Evolutionary conservation across 37 sponge, comb jelly and placozoan genomes (phyloP), one percentile per base, ranked within the genome.

Genomic region (Agelas oroides): DNA sequence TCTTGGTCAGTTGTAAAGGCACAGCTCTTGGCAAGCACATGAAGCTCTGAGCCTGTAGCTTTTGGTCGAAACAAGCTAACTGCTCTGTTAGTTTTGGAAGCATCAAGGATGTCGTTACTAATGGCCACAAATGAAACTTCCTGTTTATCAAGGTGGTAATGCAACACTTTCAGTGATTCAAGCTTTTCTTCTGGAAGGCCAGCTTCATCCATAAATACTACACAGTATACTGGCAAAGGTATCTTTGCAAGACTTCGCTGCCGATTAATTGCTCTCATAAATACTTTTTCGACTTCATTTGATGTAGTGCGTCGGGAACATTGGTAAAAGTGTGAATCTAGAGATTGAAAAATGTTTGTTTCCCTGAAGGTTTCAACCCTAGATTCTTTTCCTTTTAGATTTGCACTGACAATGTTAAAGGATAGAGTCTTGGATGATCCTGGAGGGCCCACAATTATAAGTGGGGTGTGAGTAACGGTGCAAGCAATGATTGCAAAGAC

Each of bases 191-290:
- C 96, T 12, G 96, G 96, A 0, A 95, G 82, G 21, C 96, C 96
- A 15, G 96, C 96, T 74, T 95, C 96, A 62, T 95, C 96, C 93
- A 95, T 92, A 64, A 95, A 95, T 33, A 95, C 96, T 40, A 92
- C 90, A 76, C 89, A 89, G 59, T 86, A 73, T 40, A 86, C 73
- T 0, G 82, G 86, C 38, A 88, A 41, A 13, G 70, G 59, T 38
- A 82, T 54, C 21, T 40, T 19, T 28, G 54, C 33, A 41, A 71
- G 82, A 18, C 68, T 81, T 0, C 70, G 55, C 52, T 95, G 96
- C 13, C 96, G 65, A 41, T 86, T 86, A 58, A 89, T 76, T 17
- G 96, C 92, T 57, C 92, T 62, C 37, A 64, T 39, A 63, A 95
- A 95, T 1, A 95, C 92, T 3, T 72, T 92, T 24, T 95, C 81